Conservation (phyloP, 2,797 vertebrate species). For the Parauchenoglanis ngamensis region DNA sequence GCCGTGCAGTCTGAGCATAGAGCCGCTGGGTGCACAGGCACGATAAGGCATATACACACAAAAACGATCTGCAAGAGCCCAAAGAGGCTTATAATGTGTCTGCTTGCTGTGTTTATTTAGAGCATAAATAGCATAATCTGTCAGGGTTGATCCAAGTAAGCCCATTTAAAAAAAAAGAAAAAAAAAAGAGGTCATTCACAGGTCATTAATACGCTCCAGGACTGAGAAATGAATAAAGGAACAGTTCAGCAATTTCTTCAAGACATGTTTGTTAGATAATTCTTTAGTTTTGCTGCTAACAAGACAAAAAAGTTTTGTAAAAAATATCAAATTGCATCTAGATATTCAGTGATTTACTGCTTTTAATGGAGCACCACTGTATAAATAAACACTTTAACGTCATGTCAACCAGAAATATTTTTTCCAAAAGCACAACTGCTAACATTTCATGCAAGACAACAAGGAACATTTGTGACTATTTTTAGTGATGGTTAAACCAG, state of each 20-base stretch:
- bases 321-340: background rate
- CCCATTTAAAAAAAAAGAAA: background rate
- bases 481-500: background rate
- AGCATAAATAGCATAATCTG: background rate
- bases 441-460: background rate
- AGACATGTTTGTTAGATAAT: background rate
- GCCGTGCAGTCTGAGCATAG: slow-evolving; percentile 48
- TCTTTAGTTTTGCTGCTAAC: background rate
- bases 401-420: background rate
- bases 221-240: background rate
- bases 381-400: background rate
- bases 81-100: slow-evolving; percentile 17
- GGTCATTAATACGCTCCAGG: background rate
- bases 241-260: background rate
- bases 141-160: background rate
- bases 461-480: background rate
- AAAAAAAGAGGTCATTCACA: background rate
- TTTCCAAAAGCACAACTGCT: background rate
- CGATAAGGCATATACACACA: slow-evolving; percentile 56
- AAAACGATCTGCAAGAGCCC: background rate
- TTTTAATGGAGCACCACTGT: background rate
- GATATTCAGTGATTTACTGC: background rate
- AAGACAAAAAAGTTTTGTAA: background rate
- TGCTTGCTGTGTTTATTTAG: background rate
- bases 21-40: slow-evolving; percentile 43